Conservation (phyloP, 2,888 invertebrate species). For the Athrips mouffetella region DNA sequence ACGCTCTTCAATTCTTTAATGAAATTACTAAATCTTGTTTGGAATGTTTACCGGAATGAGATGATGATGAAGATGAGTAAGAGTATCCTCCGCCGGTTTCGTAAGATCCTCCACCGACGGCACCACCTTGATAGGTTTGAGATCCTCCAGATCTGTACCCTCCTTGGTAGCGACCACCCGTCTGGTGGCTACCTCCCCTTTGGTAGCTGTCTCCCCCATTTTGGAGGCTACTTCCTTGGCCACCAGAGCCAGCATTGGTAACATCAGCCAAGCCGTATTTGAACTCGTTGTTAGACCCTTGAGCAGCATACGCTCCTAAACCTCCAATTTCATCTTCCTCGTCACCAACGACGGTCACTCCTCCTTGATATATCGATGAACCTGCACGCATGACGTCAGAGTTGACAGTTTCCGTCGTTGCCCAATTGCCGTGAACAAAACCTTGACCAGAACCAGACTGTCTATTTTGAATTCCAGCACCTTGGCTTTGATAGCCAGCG, state of each 20-base stretch:
- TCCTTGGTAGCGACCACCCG: constrained; percentile 19
- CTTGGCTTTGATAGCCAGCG: constrained; percentile 21
- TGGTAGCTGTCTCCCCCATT: constrained; percentile 24
- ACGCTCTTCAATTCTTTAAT: too few relatives aligned
- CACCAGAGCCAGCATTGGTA: constrained; percentile 32
- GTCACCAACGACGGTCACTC: constrained; percentile 60
- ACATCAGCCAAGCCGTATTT: constrained; percentile 63
- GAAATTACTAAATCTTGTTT: not conserved
- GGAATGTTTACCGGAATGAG: constrained; percentile 47
- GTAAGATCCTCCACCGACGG: constrained; percentile 14
- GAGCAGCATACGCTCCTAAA: constrained; percentile 58
- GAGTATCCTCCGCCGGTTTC: too few relatives aligned
- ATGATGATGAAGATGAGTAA: constrained; percentile 41
- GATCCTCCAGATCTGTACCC: constrained; percentile 28
- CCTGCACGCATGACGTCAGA: constrained; percentile 63
- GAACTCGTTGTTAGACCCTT: constrained; percentile 62
- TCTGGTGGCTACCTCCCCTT: constrained; percentile 25
- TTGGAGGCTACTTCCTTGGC: constrained; percentile 25
- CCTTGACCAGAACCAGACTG: constrained; percentile 34
- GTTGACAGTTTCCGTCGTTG: constrained; percentile 71
- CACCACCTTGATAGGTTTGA: not conserved
- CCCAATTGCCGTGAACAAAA: constrained; percentile 63
- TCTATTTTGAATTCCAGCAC: constrained; percentile 23
- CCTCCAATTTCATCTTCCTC: constrained; percentile 63
- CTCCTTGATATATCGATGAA: constrained; percentile 52